Evolutionary conservation across 2,888 invertebrate genomes (phyloP).

Genomic region (Eristalis arbustorum): DNA sequence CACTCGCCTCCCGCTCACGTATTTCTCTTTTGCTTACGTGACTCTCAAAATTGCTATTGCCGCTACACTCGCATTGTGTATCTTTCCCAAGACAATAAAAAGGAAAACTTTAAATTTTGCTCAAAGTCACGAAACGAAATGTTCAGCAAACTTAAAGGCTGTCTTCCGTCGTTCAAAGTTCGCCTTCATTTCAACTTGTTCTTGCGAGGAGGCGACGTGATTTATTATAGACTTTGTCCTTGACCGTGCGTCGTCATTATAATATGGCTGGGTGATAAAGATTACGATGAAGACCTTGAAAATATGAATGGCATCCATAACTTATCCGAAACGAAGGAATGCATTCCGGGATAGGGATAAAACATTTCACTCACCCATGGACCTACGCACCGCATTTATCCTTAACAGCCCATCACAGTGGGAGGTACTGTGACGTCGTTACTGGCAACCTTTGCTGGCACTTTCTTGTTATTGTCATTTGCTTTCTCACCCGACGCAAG

Average conservation of each 20-base stretch:
- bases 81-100: not conserved
- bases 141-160: slow-evolving; percentile 13
- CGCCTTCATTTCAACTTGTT: not conserved
- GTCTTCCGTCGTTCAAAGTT: not conserved
- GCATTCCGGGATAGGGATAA: slow-evolving; percentile 8
- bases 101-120: slow-evolving; percentile 9
- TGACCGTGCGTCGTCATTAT: slow-evolving; percentile 10
- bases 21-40: not conserved
- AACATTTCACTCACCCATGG: not conserved
- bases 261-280: slow-evolving; percentile 40
- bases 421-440: slow-evolving; percentile 29
- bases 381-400: slow-evolving; percentile 25
- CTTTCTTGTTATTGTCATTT: not conserved
- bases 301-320: slow-evolving; percentile 8
- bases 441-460: slow-evolving; percentile 20
- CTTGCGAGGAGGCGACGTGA: not conserved
- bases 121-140: slow-evolving; percentile 33
- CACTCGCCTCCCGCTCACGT: not conserved
- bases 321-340: slow-evolving; percentile 38
- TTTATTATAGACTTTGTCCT: not conserved
- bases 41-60: not conserved
- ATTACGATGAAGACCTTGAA: slow-evolving; percentile 44
- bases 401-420: slow-evolving; percentile 40
- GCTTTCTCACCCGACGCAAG: slow-evolving; percentile 13
- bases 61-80: not conserved